phyloP scores from a whole-genome alignment of 2,888 invertebrate species.

The Nomada hirtipes region DNA sequence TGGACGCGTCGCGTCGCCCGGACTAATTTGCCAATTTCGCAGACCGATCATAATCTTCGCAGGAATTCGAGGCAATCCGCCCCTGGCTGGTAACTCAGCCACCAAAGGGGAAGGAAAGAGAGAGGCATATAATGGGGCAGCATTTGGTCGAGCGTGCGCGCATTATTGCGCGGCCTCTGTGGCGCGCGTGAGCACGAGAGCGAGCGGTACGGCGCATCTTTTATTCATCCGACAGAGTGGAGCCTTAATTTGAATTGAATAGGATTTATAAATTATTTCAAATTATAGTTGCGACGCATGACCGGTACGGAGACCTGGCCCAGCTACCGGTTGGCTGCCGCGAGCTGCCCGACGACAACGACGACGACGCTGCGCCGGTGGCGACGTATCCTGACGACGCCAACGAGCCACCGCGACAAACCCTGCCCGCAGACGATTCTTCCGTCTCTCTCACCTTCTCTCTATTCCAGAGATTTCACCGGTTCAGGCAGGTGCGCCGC shows the following conservation, averaged over 20 bases:
- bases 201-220: slow-evolving; percentile 79
- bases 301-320: slow-evolving; percentile 71
- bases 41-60: slow-evolving; percentile 60
- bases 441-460: slow-evolving; percentile 14
- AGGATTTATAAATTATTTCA: slow-evolving; percentile 85
- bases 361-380: slow-evolving; percentile 47
- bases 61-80: slow-evolving; percentile 62
- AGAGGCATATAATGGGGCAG: slow-evolving; percentile 74
- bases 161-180: slow-evolving; percentile 64
- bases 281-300: slow-evolving; percentile 83
- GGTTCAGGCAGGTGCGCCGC: slow-evolving; percentile 63
- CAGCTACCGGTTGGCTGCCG: slow-evolving; percentile 59
- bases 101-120: background rate
- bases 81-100: slow-evolving; percentile 66
- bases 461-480: slow-evolving; percentile 36
- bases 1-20: background rate
- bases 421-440: slow-evolving; percentile 12
- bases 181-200: slow-evolving; percentile 51
- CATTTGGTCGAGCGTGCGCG: slow-evolving; percentile 76
- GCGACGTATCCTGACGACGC: slow-evolving; percentile 56
- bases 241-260: slow-evolving; percentile 85
- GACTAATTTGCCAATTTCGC: slow-evolving; percentile 43
- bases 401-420: slow-evolving; percentile 44
- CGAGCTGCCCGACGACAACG: slow-evolving; percentile 44
- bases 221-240: slow-evolving; percentile 85